These are phyloP conservation scores for Mungos mungo DNA, from an alignment of 2,113 vertebrate genomes.

Conservation along the genomic window DNA sequence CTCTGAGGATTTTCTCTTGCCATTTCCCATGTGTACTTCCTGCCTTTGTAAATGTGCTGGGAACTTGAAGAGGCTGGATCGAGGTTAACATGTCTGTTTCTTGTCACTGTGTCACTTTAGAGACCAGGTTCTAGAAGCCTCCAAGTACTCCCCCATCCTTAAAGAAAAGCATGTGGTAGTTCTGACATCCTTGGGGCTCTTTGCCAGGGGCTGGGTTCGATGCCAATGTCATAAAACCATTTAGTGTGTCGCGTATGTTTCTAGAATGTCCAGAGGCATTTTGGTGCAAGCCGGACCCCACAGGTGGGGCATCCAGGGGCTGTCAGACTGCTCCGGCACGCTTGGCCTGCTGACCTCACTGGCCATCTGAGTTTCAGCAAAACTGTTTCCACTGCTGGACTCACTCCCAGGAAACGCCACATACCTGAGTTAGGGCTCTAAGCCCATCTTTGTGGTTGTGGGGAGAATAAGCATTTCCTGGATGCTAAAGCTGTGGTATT, in stretches of 20 bases:
- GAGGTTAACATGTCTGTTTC: neutral
- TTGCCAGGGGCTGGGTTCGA: neutral
- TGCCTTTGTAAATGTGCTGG: neutral
- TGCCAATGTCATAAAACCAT: neutral
- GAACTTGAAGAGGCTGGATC: neutral
- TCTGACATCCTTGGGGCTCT: neutral
- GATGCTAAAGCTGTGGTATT: neutral
- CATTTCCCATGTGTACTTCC: neutral
- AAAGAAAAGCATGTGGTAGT: neutral
- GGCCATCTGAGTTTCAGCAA: neutral
- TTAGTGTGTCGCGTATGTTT: neutral
- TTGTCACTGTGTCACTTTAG: neutral
- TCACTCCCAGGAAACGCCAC: constrained; percentile 22
- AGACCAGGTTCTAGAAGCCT: neutral
- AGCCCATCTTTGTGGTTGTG: neutral
- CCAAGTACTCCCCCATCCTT: neutral
- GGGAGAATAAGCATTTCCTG: neutral
- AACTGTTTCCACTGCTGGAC: neutral
- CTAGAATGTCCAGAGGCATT: neutral
- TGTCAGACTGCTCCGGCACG: rapidly evolving
- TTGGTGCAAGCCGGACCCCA: too few relatives aligned
- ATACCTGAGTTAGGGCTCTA: neutral
- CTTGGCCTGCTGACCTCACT: neutral
- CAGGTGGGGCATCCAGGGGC: neutral
- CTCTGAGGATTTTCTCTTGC: neutral